Evolutionary conservation across 2,888 invertebrate genomes (phyloP), one percentile per base, ranked within the genome.

Genomic region (Exocentrus adspersus): DNA sequence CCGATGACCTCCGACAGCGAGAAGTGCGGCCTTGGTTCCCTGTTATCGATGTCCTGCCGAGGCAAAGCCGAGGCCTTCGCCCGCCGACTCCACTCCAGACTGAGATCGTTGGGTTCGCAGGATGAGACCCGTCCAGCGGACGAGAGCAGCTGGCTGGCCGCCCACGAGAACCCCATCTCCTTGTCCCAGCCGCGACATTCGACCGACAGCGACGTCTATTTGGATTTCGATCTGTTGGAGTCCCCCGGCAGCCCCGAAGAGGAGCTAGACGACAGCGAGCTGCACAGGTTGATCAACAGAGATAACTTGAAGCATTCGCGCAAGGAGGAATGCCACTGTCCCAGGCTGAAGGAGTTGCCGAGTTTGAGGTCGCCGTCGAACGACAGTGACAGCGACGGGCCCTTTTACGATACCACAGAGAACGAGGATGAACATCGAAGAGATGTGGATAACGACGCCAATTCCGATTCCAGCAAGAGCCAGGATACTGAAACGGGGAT

Each of bases 11-110:
- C 87, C 84, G 81, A 84, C 85, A 78, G 87, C 60, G 75, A 78
- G 32, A 79, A 88, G 85, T 89, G 90, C 83, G 88, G 90, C 77
- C 84, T 91, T 77, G 86, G 88, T 77, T 88, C 90, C 72, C 84
- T 90, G 73, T 84, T 91, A 84, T 89, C 91, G 79, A 90, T 90
- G 88, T 92, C 91, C 81, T 93, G 92, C 81, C 88, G 92, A 64
- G 90, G 90, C 63, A 87, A 91, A 60, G 92, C 93, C 60, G 93
- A 92, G 79, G 91, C 92, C 62, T 93, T 93, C 82, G 93, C 93
- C 69, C 86, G 90, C 64, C 89, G 90, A 77, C 84, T 93, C 67
- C 92, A 92, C 78, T 89, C 89, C 60, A 89, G 92, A 68, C 84
- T 93, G 72, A 87, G 89, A 73, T 89, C 90, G 69, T 86, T 93